Conservation (phyloP, 2,113 vertebrate genomes). For the Camelus dromedarius region DNA sequence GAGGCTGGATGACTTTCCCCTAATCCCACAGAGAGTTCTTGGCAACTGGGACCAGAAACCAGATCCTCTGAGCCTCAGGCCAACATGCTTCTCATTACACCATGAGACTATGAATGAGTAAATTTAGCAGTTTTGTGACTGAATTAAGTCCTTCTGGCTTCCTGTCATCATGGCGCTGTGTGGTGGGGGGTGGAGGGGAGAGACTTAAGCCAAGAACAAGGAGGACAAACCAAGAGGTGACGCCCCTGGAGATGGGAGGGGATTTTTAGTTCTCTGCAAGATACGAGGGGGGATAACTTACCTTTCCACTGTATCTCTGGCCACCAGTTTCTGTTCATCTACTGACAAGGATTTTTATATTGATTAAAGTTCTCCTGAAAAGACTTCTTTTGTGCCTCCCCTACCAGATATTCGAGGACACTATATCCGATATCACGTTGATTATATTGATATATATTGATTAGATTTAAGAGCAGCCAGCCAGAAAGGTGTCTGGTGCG, state of each 20-base stretch:
- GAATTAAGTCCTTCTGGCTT: not conserved
- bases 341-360: not conserved
- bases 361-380: not conserved
- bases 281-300: fast-evolving
- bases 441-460: slow-evolving; percentile 7
- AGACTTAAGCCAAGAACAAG: not conserved
- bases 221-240: not conserved
- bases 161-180: not conserved
- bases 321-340: not conserved
- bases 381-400: not conserved
- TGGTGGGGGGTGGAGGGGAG: not conserved
- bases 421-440: not conserved
- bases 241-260: not conserved
- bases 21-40: not conserved
- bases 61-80: not conserved
- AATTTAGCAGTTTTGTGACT: not conserved
- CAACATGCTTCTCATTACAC: not conserved
- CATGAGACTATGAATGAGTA: not conserved
- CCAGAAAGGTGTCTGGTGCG: not conserved
- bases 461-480: not conserved
- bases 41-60: slow-evolving; percentile 15
- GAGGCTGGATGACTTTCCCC: not conserved
- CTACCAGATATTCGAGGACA: not conserved
- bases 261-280: not conserved
- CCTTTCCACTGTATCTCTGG: not conserved